Base-by-base conservation (phyloP, 2,797 vertebrate genomes). In the Chaetodon trifasciatus region DNA sequence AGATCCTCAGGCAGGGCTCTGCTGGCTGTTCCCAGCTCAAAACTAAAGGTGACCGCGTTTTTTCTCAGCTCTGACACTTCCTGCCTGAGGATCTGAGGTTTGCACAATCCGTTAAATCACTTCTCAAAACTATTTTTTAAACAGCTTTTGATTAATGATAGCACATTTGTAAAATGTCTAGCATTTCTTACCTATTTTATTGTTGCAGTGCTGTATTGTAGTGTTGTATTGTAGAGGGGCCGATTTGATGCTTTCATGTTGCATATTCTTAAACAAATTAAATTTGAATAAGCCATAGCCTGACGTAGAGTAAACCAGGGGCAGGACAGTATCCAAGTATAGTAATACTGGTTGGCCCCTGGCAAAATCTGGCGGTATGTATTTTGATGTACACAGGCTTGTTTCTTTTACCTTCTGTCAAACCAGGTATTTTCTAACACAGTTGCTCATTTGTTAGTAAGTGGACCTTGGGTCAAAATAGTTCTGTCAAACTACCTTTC, bases 401-500 rank as follows among this genome's bases (percentile, higher is more conserved):
- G 3, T 24, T 21, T 3, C 0, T 10, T 47, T 16, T 6, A 46
- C 23, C 39, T 62, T 78, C 74, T 24, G 53, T 74, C 23, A 52
- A 55, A 69, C 23, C 42, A 28, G 16, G 60, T 23, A 49, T 32
- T 3, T 32, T 32, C 28, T 32, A 32, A 32, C 28, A 3, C 28
- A 4, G 28, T 32, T 32, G 28, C 42, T 9, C 42, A 44, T 44
- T 13, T 17, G 35, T 5, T 44, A n/a, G 21, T 37, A 44, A 70
- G 9, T 42, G 13, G 28, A 60, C 42, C 13, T 49, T 69, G 17
- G 80, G 15, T 61, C 49, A 10, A 5, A 21, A 64, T 50, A 6
- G 3, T 55, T 80, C 69, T 58, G 52, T 69, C 60, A 68, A 74
- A 81, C 76, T 61, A 58, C 53, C 6, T 63, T 65, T 72, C 67